Evolutionary conservation across 2,797 vertebrate species (phyloP), one percentile per base, ranked within the genome.

Genomic region (Brotula barbata): DNA sequence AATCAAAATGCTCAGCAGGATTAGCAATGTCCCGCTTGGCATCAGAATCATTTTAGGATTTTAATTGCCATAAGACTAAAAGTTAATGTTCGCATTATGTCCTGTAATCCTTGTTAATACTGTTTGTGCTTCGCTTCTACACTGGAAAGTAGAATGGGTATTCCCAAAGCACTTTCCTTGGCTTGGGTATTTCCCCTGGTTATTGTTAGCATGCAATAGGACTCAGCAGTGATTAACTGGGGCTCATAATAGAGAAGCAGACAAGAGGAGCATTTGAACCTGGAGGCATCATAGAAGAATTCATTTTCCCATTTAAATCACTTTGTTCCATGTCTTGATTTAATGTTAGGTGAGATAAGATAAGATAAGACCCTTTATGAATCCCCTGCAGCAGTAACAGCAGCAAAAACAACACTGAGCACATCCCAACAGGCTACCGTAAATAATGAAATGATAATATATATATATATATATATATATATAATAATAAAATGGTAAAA

Each of bases 11-110:
- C 40, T 22, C 65, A 62, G 58, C 67, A 31, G 56, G 67, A 64
- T 80, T 71, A 76, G 43, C 8, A 51, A 7, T 45, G 63, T 58
- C 34, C 58, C 49, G 61, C 75, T 70, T 70, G 47, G 33, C 49
- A 71, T 61, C 51, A 33, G 42, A 77, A 71, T 65, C 58, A 31
- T 57, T 58, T 68, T 34, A 63, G 47, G 6, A 46, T 65, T 77
- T 59, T 31, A 63, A 72, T 68, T 64, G 22, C 25, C n/a, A 5
- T 44, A 47, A 64, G 25, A 65, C 39, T 48, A 2, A 3, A 3
- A 19, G 46, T 46, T 49, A 54, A 25, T 39, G 20, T 17, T 50
- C 22, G 51, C 37, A 65, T 75, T 41, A 54, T 28, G 57, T 49
- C 65, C 50, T 46, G 58, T 43, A 39, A 5, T 39, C 13, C 15